Evolutionary conservation across 2,113 vertebrate genomes (phyloP), one percentile per base, ranked within the genome.

Genomic region (Loxodonta africana): DNA sequence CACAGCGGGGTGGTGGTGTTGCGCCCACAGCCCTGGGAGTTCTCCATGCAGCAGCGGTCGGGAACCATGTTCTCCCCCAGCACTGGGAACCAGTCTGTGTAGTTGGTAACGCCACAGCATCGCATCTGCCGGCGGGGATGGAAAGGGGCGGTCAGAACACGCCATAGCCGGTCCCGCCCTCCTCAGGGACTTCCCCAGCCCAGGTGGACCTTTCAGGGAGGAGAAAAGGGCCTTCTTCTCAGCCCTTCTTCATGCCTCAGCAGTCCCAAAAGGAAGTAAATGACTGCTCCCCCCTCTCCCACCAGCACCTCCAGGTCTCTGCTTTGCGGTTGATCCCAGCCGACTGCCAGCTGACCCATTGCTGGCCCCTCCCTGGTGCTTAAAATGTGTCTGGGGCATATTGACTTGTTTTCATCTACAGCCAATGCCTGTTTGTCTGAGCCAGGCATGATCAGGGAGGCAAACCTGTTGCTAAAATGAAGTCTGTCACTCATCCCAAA

Each of bases 21-120:
- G 0, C 98, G 98, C 20, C 99, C 99, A 80, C 99, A 99, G 97
- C 99, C 99, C 98, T 99, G 99, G 95, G 99, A 99, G 97, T 99
- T 99, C 96, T 99, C 99, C 76, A 99, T 99, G 97, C 99, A 99
- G 96, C 99, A 99, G 96, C 99, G 99, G 98, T 99, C 99, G 1
- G 99, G 99, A 51, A 99, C 99, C 10, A 98, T 98, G 93, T 99
- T 99, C 94, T 99, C 99, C 90, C 99, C 99, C 88, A 99, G 98
- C 87, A 99, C 99, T 1, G 99, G 99, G 51, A 99, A 99, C 99
- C 99, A 99, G 90, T 99, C 99, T 0, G 99, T 99, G 97, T 99
- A 99, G 67, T 99, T 99, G 1, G 98, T 99, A 97, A 99, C 99
- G 0, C 99, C 99, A 21, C 99, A 99, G 98, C 99, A 99, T 88